These are phyloP conservation scores for Caenorhabditis angaria DNA, from an alignment of 2,888 invertebrate species.

Conservation along the genomic window DNA sequence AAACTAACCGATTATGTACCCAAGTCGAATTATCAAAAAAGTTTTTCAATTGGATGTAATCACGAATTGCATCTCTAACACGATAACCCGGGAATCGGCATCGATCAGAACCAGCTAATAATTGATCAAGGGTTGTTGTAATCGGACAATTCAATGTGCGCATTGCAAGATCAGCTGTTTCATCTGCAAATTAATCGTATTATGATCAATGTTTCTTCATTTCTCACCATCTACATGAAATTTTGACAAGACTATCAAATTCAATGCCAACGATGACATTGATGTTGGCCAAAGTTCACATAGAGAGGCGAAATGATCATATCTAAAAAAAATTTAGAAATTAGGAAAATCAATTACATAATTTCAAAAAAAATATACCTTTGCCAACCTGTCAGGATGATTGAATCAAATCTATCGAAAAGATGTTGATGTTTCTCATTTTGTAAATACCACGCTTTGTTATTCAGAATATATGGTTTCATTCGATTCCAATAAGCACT, in stretches of 20 bases:
- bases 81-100: slow-evolving; percentile 57
- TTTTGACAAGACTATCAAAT: slow-evolving; percentile 46
- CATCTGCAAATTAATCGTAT: slow-evolving; percentile 9
- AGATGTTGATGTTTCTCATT: slow-evolving; percentile 46
- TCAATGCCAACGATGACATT: slow-evolving; percentile 54
- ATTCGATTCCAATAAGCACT: slow-evolving; percentile 51
- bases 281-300: slow-evolving; percentile 60
- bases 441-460: slow-evolving; percentile 54
- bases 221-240: slow-evolving; percentile 48
- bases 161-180: slow-evolving; percentile 22
- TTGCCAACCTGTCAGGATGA: slow-evolving; percentile 62
- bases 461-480: slow-evolving; percentile 57
- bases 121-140: slow-evolving; percentile 42
- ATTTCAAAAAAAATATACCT: slow-evolving; percentile 24
- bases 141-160: slow-evolving; percentile 48
- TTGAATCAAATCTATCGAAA: slow-evolving; percentile 47
- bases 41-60: slow-evolving; percentile 41
- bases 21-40: slow-evolving; percentile 56
- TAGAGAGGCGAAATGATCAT: slow-evolving; percentile 59
- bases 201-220: neutral
- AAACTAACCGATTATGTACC: slow-evolving; percentile 51
- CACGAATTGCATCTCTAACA: slow-evolving; percentile 47
- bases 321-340: slow-evolving; percentile 32
- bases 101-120: slow-evolving; percentile 47
- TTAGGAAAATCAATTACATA: neutral